Evolutionary conservation across 2,797 vertebrate genomes (phyloP), one percentile per base, ranked within the genome.

Genomic region (Ceyx erithaca): DNA sequence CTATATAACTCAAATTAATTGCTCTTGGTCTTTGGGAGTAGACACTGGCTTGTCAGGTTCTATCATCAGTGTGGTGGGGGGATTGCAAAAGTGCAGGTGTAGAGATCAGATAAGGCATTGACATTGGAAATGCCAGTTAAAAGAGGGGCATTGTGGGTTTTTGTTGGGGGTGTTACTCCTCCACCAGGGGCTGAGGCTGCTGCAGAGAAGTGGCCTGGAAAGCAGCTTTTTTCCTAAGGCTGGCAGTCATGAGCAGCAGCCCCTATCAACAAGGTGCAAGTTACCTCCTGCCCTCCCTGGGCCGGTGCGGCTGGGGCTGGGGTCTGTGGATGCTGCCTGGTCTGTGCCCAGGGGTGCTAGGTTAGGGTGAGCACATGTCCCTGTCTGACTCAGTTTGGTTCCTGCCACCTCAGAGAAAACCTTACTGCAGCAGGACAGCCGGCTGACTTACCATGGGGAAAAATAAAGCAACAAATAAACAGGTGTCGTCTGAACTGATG

Each of bases 361-460:
- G 18, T 6, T 4, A 1, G 22, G 21, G 33, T 1, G 4, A 33
- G 43, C 1, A 2, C 1, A 0, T 12, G 25, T 12, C 7, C 61
- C 45, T 14, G 37, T 46, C 52, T 6, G 8, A 14, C 75, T 23
- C 52, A 5, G 22, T 45, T 31, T 51, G 43, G 31, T 46, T 28
- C 58, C 59, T n/a, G 22, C 59, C 22, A 10, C 58, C 72, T 52
- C 0, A 8, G 59, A 71, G 70, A 69, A 81, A 49, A 59, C 45
- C 64, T 45, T 19, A 5, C 8, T 37, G 71, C 58, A 33, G 71
- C 19, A 8, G 31, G 35, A 9, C 41, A 31, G 63, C 63, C 41
- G 77, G 48, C 48, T 75, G 77, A 35, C 25, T 26, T 20, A 54
- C 25, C 23, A 0, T 22, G 23, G 48, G 48, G 28, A 19, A 1